phyloP scores from a whole-genome alignment of 2,888 invertebrate species.

The Adela reaumurella region DNA sequence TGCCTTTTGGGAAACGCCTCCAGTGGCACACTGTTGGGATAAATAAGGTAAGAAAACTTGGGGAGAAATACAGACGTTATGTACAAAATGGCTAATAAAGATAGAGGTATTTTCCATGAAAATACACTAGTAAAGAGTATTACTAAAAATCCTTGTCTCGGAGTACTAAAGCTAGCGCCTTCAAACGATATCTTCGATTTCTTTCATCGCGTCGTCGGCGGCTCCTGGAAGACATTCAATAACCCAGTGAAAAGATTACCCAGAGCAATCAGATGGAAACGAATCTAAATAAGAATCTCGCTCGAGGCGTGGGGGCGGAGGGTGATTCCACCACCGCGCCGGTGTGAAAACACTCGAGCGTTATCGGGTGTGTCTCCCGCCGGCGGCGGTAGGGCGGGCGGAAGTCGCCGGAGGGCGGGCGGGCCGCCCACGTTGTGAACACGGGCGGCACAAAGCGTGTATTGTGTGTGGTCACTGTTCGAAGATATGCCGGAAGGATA shows the following conservation, averaged over 20 bases:
- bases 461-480: too few species aligned
- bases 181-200: not conserved
- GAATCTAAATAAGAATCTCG: conserved; percentile 58
- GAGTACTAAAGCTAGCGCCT: too few species aligned
- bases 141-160: too few species aligned
- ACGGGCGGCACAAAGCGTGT: conserved; percentile 20
- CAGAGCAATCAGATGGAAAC: conserved; percentile 57
- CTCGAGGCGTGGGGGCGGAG: conserved; percentile 35
- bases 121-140: too few species aligned
- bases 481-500: too few species aligned
- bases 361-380: conserved; percentile 8
- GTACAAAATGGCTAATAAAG: too few species aligned
- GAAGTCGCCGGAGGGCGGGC: conserved; percentile 2
- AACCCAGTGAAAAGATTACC: conserved; percentile 56
- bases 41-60: too few species aligned
- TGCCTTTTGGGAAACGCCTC: too few species aligned
- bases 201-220: conserved; percentile 20
- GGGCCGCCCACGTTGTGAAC: conserved; percentile 22
- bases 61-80: too few species aligned
- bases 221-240: conserved; percentile 48
- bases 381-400: conserved; percentile 16
- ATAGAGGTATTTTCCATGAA: too few species aligned
- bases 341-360: conserved; percentile 34
- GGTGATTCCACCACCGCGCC: conserved; percentile 26
- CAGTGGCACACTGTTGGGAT: too few species aligned